Percentiles rank a stretch among this genome's conserved stretches.
Evolutionary conservation across 2,797 vertebrate genomes (phyloP).

Genomic region (Capromys pilorides): DNA sequence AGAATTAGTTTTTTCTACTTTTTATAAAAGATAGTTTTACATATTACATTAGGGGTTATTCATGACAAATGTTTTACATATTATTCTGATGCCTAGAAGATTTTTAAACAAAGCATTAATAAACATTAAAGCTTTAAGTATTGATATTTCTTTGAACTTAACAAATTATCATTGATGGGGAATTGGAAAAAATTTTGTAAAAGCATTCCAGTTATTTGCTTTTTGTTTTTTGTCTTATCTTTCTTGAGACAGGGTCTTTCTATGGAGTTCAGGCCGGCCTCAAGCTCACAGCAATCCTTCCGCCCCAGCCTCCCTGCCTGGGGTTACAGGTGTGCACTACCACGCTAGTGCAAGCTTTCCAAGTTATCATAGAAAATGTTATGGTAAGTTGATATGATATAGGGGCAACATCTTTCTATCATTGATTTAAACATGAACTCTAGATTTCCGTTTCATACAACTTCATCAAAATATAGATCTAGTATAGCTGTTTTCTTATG

Average conservation of each 20-base stretch:
- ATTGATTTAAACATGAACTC: conserved; percentile 25
- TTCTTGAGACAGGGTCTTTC: neutral
- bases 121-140: conserved; percentile 28
- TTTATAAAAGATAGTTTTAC: conserved; percentile 13
- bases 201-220: conserved; percentile 3
- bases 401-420: neutral
- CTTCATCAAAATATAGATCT: neutral
- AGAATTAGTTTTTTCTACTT: conserved; percentile 12
- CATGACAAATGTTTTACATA: neutral
- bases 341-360: neutral
- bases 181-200: neutral
- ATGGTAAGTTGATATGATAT: neutral
- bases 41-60: neutral
- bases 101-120: conserved; percentile 12
- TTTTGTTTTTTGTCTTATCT: neutral
- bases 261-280: neutral
- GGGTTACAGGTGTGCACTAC: neutral
- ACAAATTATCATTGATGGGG: neutral
- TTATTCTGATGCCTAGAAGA: conserved; percentile 30
- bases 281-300: neutral
- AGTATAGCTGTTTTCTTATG: neutral
- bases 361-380: neutral
- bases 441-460: neutral
- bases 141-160: conserved; percentile 34
- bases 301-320: neutral